Evolutionary conservation across 2,113 vertebrate species (phyloP).

Genomic region (Neopipo cinnamomea): DNA sequence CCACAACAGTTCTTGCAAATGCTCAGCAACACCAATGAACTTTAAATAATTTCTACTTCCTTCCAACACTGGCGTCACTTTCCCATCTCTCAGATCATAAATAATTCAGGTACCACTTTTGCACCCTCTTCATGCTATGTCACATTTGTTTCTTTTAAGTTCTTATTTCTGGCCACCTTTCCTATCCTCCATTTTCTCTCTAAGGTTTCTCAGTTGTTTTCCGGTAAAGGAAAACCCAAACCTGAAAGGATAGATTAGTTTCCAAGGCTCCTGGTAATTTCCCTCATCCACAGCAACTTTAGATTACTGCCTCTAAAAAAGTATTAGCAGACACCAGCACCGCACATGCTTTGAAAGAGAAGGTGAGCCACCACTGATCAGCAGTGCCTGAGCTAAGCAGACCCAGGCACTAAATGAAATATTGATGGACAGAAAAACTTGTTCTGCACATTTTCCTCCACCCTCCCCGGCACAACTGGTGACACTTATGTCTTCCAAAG

Average conservation of each 20-base stretch:
- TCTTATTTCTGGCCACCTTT: not conserved
- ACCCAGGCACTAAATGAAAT: not conserved
- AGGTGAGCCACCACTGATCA: not conserved
- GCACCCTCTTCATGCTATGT: not conserved
- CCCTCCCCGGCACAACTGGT: not conserved
- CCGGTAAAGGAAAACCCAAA: not conserved
- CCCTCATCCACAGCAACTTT: not conserved
- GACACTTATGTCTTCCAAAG: not conserved
- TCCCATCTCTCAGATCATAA: not conserved
- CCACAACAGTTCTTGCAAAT: not conserved
- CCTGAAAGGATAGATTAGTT: not conserved
- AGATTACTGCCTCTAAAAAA: not conserved
- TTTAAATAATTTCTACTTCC: not conserved
- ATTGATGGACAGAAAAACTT: not conserved
- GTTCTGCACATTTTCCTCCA: not conserved
- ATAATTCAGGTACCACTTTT: slow-evolving; percentile 12
- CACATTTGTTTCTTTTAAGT: not conserved
- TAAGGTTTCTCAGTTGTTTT: not conserved
- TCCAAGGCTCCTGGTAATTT: not conserved
- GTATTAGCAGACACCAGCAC: not conserved
- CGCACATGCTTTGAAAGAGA: not conserved
- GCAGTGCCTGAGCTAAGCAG: not conserved
- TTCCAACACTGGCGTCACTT: not conserved
- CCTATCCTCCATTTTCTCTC: not conserved
- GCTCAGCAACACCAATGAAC: not conserved